Evolutionary conservation across 1,140 invertebrate species (phyloP).

Genomic region (Papilio aristodemus): DNA sequence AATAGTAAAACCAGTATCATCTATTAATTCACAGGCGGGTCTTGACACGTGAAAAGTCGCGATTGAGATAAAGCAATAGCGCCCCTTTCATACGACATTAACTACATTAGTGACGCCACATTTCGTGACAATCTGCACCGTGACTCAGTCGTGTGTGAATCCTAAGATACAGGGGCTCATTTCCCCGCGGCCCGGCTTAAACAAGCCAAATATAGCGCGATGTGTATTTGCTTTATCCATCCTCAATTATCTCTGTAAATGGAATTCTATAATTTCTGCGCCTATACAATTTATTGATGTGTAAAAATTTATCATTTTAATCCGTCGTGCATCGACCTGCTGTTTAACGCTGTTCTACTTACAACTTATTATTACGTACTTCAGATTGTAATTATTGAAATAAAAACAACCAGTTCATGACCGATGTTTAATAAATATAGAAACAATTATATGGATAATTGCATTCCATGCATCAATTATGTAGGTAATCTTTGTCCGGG

Average conservation of each 20-base stretch:
- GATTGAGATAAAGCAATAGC: constrained; percentile 71
- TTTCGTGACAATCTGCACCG: constrained; percentile 76
- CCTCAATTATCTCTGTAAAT: constrained; percentile 20
- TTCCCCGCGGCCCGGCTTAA: constrained; percentile 60
- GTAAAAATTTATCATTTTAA: neutral
- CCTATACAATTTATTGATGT: neutral
- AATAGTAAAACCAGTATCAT: neutral
- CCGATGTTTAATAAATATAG: constrained; percentile 18
- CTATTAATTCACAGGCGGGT: constrained; percentile 13
- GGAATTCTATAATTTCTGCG: neutral
- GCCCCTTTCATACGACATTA: constrained; percentile 78
- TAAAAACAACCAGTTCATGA: neutral
- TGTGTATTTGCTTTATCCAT: constrained; percentile 16
- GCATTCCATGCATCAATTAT: constrained; percentile 41
- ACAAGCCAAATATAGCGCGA: constrained; percentile 29
- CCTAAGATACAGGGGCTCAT: constrained; percentile 78
- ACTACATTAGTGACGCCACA: constrained; percentile 77
- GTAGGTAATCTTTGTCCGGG: constrained; percentile 49
- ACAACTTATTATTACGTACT: neutral
- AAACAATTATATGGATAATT: constrained; percentile 34
- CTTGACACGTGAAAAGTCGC: constrained; percentile 50
- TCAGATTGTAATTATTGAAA: neutral
- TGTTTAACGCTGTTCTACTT: neutral
- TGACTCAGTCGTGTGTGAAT: constrained; percentile 73
- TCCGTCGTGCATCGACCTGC: too few relatives aligned